Percentiles rank a stretch among this genome's conserved stretches.
These are phyloP conservation scores for Diabrotica balteata DNA, from an alignment of 2,888 invertebrate species.

Conservation along the genomic window DNA sequence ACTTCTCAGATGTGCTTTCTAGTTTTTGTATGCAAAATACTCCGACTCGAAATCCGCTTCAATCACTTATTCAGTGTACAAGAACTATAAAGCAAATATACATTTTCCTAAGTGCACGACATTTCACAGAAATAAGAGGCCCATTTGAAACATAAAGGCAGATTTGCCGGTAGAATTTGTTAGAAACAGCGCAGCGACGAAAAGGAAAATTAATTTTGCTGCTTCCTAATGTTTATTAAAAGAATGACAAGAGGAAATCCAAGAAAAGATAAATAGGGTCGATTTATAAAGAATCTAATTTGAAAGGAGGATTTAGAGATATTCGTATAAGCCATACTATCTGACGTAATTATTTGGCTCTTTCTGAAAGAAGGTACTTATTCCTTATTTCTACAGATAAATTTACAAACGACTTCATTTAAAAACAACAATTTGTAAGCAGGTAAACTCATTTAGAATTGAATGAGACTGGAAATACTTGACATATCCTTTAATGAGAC, in stretches of 20 bases:
- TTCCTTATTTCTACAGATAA: conserved; percentile 31
- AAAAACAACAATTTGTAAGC: conserved; percentile 51
- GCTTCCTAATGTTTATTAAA: conserved; percentile 37
- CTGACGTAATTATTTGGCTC: conserved; percentile 46
- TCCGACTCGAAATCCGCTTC: neutral
- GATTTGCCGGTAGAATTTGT: conserved; percentile 29
- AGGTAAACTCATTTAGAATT: conserved; percentile 40
- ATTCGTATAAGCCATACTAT: conserved; percentile 47
- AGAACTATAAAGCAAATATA: conserved; percentile 27
- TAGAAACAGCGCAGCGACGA: conserved; percentile 28
- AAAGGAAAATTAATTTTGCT: conserved; percentile 35
- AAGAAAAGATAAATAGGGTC: conserved; percentile 37
- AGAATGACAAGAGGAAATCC: conserved; percentile 37
- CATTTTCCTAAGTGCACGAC: conserved; percentile 25
- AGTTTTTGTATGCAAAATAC: conserved; percentile 2
- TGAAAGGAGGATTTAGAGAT: conserved; percentile 43
- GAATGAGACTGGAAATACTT: conserved; percentile 4
- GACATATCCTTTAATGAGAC: neutral
- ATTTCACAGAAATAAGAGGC: conserved; percentile 24
- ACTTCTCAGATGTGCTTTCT: no score
- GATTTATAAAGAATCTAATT: conserved; percentile 39
- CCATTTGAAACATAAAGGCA: conserved; percentile 31
- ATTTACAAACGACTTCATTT: conserved; percentile 44
- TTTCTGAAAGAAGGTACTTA: conserved; percentile 36
- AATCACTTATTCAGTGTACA: conserved; percentile 4